These are phyloP conservation scores for Sminthurides bifidus DNA, from an alignment of 1,140 invertebrate genomes.

Conservation along the genomic window DNA sequence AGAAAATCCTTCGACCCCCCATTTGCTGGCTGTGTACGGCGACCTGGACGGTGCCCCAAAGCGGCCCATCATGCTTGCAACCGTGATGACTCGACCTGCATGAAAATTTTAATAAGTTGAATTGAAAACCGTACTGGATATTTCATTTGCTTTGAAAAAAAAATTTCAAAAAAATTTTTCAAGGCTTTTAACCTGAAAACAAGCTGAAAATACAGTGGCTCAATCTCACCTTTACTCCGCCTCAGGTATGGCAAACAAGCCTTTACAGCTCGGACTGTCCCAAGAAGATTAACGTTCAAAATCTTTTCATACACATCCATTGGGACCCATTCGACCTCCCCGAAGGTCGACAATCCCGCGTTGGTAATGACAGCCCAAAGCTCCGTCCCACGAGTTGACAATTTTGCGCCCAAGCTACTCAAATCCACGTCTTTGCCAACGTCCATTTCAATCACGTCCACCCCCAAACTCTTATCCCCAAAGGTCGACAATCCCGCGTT, in stretches of 20 bases:
- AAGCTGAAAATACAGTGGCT: not conserved
- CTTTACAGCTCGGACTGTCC: constrained; percentile 40
- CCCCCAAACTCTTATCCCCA: constrained; percentile 57
- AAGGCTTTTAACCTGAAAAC: not conserved
- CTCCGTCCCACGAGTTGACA: constrained; percentile 44
- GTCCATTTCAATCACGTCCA: constrained; percentile 61
- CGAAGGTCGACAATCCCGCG: constrained; percentile 50
- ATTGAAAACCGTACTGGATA: not conserved
- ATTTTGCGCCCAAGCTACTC: not conserved
- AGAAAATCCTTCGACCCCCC: constrained; percentile 65
- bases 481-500: constrained; percentile 40
- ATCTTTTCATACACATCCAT: constrained; percentile 57
- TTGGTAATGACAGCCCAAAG: constrained; percentile 25
- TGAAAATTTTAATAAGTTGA: constrained; percentile 6
- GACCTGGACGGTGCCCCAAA: constrained; percentile 62
- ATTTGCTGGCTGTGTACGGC: constrained; percentile 61
- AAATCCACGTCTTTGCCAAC: constrained; percentile 48
- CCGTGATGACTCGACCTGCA: constrained; percentile 37
- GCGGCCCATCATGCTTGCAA: constrained; percentile 49
- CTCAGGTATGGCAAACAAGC: constrained; percentile 68
- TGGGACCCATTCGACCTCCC: constrained; percentile 79
- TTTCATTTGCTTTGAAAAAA: not conserved
- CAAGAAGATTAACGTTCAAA: constrained; percentile 62
- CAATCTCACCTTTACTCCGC: constrained; percentile 55
- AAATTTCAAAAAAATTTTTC: not conserved